Base-by-base conservation (phyloP, 1,140 invertebrate species). In the Sinella curviseta region DNA sequence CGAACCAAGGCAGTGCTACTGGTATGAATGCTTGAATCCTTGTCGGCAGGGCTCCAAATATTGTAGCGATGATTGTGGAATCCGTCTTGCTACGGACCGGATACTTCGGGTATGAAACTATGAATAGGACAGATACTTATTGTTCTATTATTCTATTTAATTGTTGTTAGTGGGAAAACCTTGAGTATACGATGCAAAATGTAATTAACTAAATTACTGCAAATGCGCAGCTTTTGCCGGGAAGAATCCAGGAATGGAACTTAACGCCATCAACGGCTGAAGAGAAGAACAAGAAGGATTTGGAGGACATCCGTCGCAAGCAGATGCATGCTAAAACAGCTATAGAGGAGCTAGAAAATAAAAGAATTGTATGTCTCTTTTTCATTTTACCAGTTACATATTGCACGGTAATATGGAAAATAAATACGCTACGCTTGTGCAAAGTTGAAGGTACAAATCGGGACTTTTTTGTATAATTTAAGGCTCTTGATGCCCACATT, bases 161-260 rank as follows among this genome's bases (percentile, higher is more conserved):
- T n/a, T n/a, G n/a, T n/a, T n/a, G n/a, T n/a, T n/a, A n/a, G n/a
- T n/a, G n/a, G n/a, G n/a, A n/a, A n/a, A n/a, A n/a, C n/a, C n/a
- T n/a, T n/a, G n/a, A n/a, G n/a, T n/a, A n/a, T n/a, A n/a, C n/a
- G n/a, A n/a, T n/a, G n/a, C n/a, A n/a, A n/a, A n/a, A n/a, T n/a
- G n/a, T n/a, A n/a, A n/a, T n/a, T n/a, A n/a, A n/a, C n/a, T n/a
- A n/a, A n/a, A n/a, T n/a, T n/a, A n/a, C n/a, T n/a, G n/a, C n/a
- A n/a, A n/a, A n/a, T n/a, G n/a, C 39, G 39, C 86, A 93, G 89
- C 91, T 95, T 4, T 86, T 99, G 24, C 97, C 97, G 0, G 93
- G 95, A 83, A 89, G 96, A n/a, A 93, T 98, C 78, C 95, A 97
- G 86, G 95, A 98, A 85, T 98, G 96, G 96, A 93, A 94, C 39